Conservation (phyloP, 2,797 vertebrate species). For the Liparis tanakae region DNA sequence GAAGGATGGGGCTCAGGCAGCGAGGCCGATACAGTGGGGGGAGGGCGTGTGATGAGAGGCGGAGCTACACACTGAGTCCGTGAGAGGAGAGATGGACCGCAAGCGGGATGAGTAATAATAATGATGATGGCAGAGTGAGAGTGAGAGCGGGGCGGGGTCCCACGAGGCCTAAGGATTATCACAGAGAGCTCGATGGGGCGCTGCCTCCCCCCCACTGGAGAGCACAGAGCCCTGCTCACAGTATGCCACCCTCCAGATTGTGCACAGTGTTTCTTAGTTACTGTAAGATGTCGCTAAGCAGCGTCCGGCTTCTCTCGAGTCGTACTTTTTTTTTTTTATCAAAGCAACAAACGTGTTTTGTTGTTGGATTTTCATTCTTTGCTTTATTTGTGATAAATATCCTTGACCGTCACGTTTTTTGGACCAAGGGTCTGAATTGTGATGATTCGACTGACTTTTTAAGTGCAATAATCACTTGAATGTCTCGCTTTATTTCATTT, state of each 20-base stretch:
- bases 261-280: no score
- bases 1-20: constrained; percentile 59
- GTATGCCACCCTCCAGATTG: constrained; percentile 17
- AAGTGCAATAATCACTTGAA: constrained; percentile 76
- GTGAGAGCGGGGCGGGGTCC: no score
- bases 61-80: constrained; percentile 36
- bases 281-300: constrained; percentile 20
- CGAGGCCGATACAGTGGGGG: constrained; percentile 54
- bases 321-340: not conserved
- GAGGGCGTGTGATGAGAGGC: constrained; percentile 64
- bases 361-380: constrained; percentile 31
- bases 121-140: no score
- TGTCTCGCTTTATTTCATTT: constrained; percentile 45
- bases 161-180: no score
- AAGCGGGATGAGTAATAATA: no score
- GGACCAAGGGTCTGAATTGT: constrained; percentile 28
- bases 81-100: constrained; percentile 42
- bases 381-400: constrained; percentile 54
- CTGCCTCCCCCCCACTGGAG: constrained; percentile 37
- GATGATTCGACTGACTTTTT: constrained; percentile 49
- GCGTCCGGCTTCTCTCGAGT: constrained; percentile 34
- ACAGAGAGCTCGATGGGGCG: no score
- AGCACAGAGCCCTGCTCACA: constrained; percentile 35
- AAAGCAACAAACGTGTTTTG: constrained; percentile 51
- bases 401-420: constrained; percentile 13